phyloP scores from a whole-genome alignment of 2,113 vertebrate genomes.

The Cinclus mexicanus region DNA sequence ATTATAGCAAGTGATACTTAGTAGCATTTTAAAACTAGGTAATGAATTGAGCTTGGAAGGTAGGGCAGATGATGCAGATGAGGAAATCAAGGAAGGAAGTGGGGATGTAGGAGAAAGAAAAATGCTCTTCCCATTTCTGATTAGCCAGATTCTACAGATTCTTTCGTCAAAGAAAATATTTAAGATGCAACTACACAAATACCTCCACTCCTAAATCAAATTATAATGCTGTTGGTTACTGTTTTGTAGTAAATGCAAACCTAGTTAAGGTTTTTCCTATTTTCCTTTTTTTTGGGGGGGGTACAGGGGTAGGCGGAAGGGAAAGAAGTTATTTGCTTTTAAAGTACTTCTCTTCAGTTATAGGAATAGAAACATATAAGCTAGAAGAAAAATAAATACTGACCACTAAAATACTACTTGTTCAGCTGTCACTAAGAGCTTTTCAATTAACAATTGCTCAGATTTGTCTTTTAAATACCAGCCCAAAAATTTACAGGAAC shows the following conservation, averaged over 20 bases:
- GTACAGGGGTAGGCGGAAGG: not conserved
- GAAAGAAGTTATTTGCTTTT: not conserved
- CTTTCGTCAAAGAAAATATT: not conserved
- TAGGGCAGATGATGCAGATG: rapidly evolving
- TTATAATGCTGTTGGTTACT: not conserved
- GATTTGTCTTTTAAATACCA: not conserved
- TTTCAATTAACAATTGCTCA: not conserved
- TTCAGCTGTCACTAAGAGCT: not conserved
- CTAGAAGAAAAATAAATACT: not conserved
- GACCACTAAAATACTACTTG: not conserved
- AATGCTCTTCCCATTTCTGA: not conserved
- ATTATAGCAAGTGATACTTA: not conserved
- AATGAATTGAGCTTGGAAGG: not conserved
- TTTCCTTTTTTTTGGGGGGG: not conserved
- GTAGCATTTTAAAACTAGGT: not conserved
- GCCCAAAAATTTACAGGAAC: not conserved
- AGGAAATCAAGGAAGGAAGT: rapidly evolving
- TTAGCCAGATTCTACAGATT: not conserved
- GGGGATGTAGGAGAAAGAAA: not conserved
- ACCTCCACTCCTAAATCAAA: not conserved
- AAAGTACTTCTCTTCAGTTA: not conserved
- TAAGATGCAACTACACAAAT: not conserved
- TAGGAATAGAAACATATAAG: not conserved
- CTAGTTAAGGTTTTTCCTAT: not conserved
- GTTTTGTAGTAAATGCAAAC: not conserved